Conservation (phyloP, 2,797 vertebrate genomes). For the Manis javanica region DNA sequence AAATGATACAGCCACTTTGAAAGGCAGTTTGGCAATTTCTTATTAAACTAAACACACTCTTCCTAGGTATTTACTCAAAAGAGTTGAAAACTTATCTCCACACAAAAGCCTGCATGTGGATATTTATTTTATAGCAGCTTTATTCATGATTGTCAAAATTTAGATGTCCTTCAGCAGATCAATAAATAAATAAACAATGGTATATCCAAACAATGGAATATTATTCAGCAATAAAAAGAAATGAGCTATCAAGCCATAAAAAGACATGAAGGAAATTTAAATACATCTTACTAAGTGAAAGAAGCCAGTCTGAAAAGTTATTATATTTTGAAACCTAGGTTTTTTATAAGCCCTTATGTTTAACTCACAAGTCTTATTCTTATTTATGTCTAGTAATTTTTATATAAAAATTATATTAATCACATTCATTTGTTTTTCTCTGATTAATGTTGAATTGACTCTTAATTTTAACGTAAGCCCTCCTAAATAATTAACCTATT, state of each 20-base stretch:
- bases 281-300: not conserved
- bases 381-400: not conserved
- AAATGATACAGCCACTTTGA: not conserved
- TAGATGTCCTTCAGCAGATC: not conserved
- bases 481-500: conserved; percentile 16
- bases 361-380: not conserved
- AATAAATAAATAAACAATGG: not conserved
- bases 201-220: not conserved
- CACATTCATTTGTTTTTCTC: not conserved
- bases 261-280: not conserved
- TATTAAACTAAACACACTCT: not conserved
- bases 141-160: not conserved
- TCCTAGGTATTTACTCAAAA: not conserved
- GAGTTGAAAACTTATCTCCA: not conserved
- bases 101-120: not conserved
- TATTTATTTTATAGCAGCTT: not conserved
- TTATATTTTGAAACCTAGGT: not conserved
- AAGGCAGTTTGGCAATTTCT: not conserved
- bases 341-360: not conserved
- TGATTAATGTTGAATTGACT: not conserved
- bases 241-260: not conserved
- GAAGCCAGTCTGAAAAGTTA: not conserved
- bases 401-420: conserved; percentile 8
- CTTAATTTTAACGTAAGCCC: not conserved
- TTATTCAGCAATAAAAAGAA: not conserved